Evolutionary conservation across 2,113 vertebrate genomes (phyloP).

Genomic region (Chrysemys picta): DNA sequence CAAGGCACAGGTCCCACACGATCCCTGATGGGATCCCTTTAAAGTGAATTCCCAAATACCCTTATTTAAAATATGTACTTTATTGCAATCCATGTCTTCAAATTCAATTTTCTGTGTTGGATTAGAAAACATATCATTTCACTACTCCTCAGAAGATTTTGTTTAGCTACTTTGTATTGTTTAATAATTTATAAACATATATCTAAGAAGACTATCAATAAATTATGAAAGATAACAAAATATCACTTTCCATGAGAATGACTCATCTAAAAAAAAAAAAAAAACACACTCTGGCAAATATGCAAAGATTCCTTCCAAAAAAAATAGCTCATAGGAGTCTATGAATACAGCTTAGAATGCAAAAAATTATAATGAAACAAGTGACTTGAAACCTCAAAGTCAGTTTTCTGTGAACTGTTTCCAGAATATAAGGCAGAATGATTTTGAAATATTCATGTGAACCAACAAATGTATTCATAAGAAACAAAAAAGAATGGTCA

Average conservation of each 20-base stretch:
- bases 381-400: background rate
- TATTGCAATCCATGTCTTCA: conserved; percentile 5
- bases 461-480: background rate
- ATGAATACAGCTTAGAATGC: background rate
- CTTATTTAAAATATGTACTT: conserved; percentile 14
- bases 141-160: background rate
- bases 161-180: conserved; percentile 28
- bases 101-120: conserved; percentile 13
- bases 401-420: background rate
- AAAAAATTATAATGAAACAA: background rate
- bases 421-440: background rate
- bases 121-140: conserved; percentile 22
- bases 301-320: background rate
- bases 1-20: background rate
- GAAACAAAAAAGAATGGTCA: background rate
- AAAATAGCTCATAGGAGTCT: background rate
- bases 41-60: background rate
- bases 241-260: background rate
- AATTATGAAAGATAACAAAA: conserved; percentile 41
- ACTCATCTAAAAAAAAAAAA: conserved; percentile 23
- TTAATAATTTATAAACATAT: conserved; percentile 55
- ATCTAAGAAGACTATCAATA: conserved; percentile 52
- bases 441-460: background rate
- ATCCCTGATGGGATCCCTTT: background rate
- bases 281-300: background rate